Percentiles rank a stretch among this genome's conserved stretches.
These are phyloP conservation scores for Eulemur mongoz DNA, from an alignment of 2,797 vertebrate species.

Conservation along the genomic window DNA sequence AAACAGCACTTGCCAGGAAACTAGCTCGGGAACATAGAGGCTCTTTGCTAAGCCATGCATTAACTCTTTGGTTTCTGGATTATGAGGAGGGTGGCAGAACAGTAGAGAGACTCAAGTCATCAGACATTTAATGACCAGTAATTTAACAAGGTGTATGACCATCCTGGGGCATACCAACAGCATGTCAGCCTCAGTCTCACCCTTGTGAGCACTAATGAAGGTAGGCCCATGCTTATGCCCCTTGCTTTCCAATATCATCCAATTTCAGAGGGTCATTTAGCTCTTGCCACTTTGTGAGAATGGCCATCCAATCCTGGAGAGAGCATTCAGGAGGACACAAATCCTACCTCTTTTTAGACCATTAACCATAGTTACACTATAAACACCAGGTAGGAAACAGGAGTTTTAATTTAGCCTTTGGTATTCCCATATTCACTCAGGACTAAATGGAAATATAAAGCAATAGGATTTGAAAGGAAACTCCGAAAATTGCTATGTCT, in stretches of 20 bases:
- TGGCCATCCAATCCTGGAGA: not conserved
- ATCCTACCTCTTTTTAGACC: not conserved
- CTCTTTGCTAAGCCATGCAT: not conserved
- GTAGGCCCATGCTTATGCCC: too few relatives aligned
- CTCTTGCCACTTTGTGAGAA: not conserved
- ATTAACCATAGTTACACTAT: not conserved
- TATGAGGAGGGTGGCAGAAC: not conserved
- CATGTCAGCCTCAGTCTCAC: not conserved
- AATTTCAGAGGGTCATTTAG: not conserved
- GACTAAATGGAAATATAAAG: not conserved
- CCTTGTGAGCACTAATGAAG: not conserved
- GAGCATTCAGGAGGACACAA: not conserved
- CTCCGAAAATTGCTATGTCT: not conserved
- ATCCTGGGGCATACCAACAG: not conserved
- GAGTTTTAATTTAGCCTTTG: not conserved
- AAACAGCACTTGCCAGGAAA: not conserved
- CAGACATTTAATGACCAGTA: not conserved
- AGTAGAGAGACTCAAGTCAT: not conserved
- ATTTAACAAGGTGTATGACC: not conserved
- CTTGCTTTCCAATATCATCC: not conserved
- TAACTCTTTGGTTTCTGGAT: not conserved
- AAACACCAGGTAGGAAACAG: not conserved
- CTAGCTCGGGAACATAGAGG: not conserved
- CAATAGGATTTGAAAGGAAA: not conserved
- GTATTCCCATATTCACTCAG: not conserved